phyloP scores from a whole-genome alignment of 2,888 invertebrate genomes.

The Calameuta pallipes region DNA sequence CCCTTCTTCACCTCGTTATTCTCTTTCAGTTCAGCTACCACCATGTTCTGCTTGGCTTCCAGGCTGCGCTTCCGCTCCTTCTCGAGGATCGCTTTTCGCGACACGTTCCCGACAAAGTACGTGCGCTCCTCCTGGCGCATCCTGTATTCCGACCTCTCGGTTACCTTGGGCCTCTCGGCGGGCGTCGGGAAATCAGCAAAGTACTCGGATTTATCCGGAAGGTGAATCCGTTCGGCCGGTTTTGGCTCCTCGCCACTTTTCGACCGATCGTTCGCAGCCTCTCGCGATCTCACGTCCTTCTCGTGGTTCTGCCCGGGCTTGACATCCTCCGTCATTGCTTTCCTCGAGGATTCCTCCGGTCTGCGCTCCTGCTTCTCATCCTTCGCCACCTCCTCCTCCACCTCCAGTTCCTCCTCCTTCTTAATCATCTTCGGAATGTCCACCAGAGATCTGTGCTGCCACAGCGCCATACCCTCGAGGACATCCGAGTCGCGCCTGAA shows the following conservation, averaged over 20 bases:
- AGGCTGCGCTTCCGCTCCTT: constrained; percentile 62
- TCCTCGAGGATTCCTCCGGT: constrained; percentile 51
- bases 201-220: constrained; percentile 55
- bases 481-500: constrained; percentile 82
- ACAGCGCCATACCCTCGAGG: constrained; percentile 86
- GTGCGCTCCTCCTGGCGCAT: constrained; percentile 51
- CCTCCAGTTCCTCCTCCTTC: constrained; percentile 68
- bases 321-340: constrained; percentile 64
- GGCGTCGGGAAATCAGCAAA: constrained; percentile 62
- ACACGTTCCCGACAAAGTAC: constrained; percentile 61
- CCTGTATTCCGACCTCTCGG: constrained; percentile 53
- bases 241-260: constrained; percentile 53
- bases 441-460: constrained; percentile 87
- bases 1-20: constrained; percentile 58
- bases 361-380: constrained; percentile 28
- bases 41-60: constrained; percentile 61
- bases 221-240: constrained; percentile 58
- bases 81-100: constrained; percentile 62
- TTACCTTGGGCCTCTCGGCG: constrained; percentile 57
- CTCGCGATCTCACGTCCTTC: constrained; percentile 26
- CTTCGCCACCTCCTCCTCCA: constrained; percentile 58
- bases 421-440: constrained; percentile 74
- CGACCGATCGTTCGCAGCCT: constrained; percentile 21
- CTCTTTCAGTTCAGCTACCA: constrained; percentile 61
- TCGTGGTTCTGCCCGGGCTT: constrained; percentile 28